Evolutionary conservation across 64 coral and sea anemone species (phyloP).

Genomic region (Trachythela sp.): DNA sequence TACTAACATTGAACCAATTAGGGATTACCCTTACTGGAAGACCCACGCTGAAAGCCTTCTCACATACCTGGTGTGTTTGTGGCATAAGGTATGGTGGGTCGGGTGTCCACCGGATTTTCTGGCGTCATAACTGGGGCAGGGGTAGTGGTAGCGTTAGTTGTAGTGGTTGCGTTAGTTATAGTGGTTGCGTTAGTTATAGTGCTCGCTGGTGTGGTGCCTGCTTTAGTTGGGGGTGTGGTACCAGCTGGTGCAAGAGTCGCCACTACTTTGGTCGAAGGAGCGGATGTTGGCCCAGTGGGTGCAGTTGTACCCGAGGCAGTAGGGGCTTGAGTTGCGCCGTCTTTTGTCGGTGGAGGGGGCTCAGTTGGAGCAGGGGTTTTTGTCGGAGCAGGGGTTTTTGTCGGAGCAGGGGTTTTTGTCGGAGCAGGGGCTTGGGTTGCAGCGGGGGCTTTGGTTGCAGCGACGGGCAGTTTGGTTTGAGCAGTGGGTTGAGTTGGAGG

Average conservation of each 20-base stretch:
- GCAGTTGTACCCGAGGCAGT: background rate
- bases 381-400: background rate
- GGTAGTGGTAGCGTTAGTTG: background rate
- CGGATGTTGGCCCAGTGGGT: background rate
- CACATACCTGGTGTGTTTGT: background rate
- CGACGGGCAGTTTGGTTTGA: background rate
- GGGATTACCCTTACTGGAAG: no score
- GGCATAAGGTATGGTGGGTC: background rate
- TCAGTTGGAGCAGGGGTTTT: background rate
- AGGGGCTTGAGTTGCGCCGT: background rate
- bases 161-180: background rate
- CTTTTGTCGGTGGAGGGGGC: background rate
- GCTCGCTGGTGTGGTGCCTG: background rate
- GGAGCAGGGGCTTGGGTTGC: background rate
- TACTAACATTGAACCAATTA: no score
- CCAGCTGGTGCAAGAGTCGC: background rate
- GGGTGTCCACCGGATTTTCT: background rate
- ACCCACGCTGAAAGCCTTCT: no score
- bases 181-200: background rate
- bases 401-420: background rate
- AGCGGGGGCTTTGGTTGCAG: background rate
- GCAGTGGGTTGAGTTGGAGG: background rate
- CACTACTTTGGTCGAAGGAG: background rate
- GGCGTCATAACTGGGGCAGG: background rate
- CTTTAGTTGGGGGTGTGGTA: background rate